Conservation (phyloP, 1,140 invertebrate species). For the Chrysomallon squamiferum region DNA sequence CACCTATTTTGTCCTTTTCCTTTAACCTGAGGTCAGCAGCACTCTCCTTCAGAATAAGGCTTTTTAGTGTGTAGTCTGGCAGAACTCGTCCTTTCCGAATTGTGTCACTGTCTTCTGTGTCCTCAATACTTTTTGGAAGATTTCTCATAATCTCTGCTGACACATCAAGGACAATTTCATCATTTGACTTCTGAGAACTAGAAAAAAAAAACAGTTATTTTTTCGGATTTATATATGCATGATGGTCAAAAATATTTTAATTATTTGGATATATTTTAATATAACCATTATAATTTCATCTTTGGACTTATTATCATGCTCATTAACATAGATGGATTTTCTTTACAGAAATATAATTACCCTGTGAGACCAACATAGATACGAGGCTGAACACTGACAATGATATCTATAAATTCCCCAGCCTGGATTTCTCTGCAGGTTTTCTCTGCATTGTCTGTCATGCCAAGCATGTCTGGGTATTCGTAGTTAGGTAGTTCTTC, state of each 20-base stretch:
- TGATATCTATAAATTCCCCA: conserved; percentile 51
- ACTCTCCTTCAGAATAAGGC: not conserved
- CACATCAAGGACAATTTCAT: conserved; percentile 72
- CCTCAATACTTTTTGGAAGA: conserved; percentile 55
- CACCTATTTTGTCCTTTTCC: too few relatives aligned
- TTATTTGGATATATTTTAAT: too few relatives aligned
- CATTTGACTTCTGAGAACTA: conserved; percentile 71
- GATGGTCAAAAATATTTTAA: too few relatives aligned
- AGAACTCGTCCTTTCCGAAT: not conserved
- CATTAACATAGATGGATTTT: too few relatives aligned
- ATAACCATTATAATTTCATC: too few relatives aligned
- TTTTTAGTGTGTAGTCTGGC: not conserved
- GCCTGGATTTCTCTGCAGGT: conserved; percentile 71
- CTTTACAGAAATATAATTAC: conserved; percentile 40
- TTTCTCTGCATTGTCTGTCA: conserved; percentile 89
- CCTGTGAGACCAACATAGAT: conserved; percentile 43
- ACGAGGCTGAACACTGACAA: conserved; percentile 57
- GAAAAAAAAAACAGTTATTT: conserved; percentile 21
- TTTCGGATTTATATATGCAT: too few relatives aligned
- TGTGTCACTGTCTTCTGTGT: conserved; percentile 56
- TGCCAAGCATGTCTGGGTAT: conserved; percentile 85
- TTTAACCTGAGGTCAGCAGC: not conserved
- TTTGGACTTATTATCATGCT: too few relatives aligned
- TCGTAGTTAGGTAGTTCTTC: conserved; percentile 78
- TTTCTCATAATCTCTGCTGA: conserved; percentile 50